Percentiles rank a stretch among this genome's conserved stretches.
phyloP scores from a whole-genome alignment of 2,888 invertebrate genomes.

The Therioaphis trifolii region DNA sequence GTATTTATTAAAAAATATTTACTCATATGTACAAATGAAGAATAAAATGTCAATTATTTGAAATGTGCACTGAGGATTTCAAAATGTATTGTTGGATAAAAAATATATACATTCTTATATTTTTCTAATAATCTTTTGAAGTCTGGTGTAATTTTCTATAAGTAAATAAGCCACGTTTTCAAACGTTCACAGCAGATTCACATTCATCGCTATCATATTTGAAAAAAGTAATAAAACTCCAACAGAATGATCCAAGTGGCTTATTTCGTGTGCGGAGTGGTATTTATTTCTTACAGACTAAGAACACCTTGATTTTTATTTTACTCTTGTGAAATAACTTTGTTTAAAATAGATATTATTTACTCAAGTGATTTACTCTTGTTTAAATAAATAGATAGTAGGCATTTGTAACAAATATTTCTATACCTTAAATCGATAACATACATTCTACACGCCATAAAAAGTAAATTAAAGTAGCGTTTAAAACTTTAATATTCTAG shows the following conservation, averaged over 20 bases:
- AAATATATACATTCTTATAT: background rate
- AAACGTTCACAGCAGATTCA: background rate
- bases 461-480: no score
- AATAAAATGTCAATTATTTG: no score
- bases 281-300: background rate
- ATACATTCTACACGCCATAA: no score
- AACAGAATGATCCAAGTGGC: background rate
- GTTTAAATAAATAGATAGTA: background rate
- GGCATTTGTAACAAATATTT: background rate
- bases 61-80: background rate
- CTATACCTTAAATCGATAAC: no score
- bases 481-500: no score
- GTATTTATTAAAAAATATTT: no score
- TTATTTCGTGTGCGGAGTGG: background rate
- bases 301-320: background rate
- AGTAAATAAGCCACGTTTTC: background rate
- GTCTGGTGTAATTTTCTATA: background rate
- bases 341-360: background rate
- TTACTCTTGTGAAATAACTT: background rate
- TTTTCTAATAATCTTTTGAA: background rate
- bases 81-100: background rate
- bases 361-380: background rate
- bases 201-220: background rate
- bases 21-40: no score
- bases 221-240: constrained; percentile 1